Evolutionary conservation across 2,888 invertebrate species (phyloP).

Genomic region (Malthinus seriepunctatus): DNA sequence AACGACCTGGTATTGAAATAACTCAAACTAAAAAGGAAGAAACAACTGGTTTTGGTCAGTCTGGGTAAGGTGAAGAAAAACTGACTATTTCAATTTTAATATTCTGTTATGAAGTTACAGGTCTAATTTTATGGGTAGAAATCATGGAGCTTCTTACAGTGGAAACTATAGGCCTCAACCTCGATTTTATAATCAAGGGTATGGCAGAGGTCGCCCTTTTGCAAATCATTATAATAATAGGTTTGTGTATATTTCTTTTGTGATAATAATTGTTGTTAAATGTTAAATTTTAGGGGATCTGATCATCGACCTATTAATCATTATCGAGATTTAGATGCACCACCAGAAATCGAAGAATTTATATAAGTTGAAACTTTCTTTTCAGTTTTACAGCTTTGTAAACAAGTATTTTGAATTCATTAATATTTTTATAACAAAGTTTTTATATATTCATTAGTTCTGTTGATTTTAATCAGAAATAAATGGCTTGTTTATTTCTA

Average conservation of each 20-base stretch:
- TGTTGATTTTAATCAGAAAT: neutral
- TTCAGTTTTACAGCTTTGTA: neutral
- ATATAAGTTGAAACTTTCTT: slow-evolving; percentile 56
- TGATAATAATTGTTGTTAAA: too few species aligned
- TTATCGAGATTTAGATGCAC: slow-evolving; percentile 92
- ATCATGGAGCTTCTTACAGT: slow-evolving; percentile 47
- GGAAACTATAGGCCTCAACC: slow-evolving; percentile 55
- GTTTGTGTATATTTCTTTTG: slow-evolving; percentile 27
- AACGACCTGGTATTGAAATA: slow-evolving; percentile 92
- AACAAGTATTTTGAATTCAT: neutral
- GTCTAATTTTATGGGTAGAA: slow-evolving; percentile 34
- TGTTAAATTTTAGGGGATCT: slow-evolving; percentile 60
- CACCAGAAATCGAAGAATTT: slow-evolving; percentile 87
- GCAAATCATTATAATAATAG: slow-evolving; percentile 32
- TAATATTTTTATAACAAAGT: neutral
- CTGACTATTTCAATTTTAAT: neutral
- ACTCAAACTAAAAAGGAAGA: slow-evolving; percentile 62
- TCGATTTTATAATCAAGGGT: slow-evolving; percentile 58
- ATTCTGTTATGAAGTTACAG: slow-evolving; percentile 12
- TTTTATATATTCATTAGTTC: neutral
- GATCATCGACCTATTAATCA: slow-evolving; percentile 89
- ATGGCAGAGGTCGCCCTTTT: slow-evolving; percentile 34
- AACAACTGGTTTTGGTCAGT: slow-evolving; percentile 52
- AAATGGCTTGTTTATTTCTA: too few species aligned
- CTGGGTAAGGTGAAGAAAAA: slow-evolving; percentile 35